Percentiles rank a stretch among this genome's conserved stretches.
These are phyloP conservation scores for Hydrophis major DNA, from an alignment of 2,797 vertebrate genomes.

Conservation along the genomic window DNA sequence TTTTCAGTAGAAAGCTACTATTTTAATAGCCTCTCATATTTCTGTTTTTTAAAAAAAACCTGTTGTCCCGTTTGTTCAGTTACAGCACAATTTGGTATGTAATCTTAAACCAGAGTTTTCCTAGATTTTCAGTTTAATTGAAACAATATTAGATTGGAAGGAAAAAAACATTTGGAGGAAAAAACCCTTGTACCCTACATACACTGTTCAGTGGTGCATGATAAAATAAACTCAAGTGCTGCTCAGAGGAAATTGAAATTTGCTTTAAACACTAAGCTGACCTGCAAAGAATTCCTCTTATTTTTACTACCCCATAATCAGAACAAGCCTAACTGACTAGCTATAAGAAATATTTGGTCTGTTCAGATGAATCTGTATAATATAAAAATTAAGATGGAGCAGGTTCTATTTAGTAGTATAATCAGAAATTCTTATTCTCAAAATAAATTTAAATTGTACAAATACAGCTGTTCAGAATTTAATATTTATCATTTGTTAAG, in stretches of 20 bases:
- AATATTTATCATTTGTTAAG: neutral
- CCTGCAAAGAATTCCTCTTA: slow-evolving; percentile 51
- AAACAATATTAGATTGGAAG: slow-evolving; percentile 40
- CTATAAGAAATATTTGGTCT: slow-evolving; percentile 68
- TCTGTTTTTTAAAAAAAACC: slow-evolving; percentile 56
- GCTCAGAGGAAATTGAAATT: slow-evolving; percentile 61
- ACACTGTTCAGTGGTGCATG: slow-evolving; percentile 52
- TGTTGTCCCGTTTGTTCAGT: slow-evolving; percentile 63
- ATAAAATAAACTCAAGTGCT: slow-evolving; percentile 55
- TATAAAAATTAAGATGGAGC: slow-evolving; percentile 57
- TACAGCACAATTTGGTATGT: slow-evolving; percentile 55
- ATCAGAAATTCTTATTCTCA: slow-evolving; percentile 53
- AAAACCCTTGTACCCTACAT: slow-evolving; percentile 59
- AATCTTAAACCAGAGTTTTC: slow-evolving; percentile 49
- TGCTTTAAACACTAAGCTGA: slow-evolving; percentile 56
- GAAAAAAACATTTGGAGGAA: slow-evolving; percentile 49
- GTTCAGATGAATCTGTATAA: slow-evolving; percentile 55
- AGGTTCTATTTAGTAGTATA: slow-evolving; percentile 58
- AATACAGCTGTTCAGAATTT: neutral
- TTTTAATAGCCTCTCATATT: slow-evolving; percentile 61
- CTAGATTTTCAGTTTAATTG: slow-evolving; percentile 61
- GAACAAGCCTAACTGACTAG: slow-evolving; percentile 67
- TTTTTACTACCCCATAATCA: slow-evolving; percentile 57
- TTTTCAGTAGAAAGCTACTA: slow-evolving; percentile 65
- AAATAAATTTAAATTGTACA: slow-evolving; percentile 72